Base-by-base conservation (phyloP, 2,113 vertebrate species). In the Anolis carolinensis region DNA sequence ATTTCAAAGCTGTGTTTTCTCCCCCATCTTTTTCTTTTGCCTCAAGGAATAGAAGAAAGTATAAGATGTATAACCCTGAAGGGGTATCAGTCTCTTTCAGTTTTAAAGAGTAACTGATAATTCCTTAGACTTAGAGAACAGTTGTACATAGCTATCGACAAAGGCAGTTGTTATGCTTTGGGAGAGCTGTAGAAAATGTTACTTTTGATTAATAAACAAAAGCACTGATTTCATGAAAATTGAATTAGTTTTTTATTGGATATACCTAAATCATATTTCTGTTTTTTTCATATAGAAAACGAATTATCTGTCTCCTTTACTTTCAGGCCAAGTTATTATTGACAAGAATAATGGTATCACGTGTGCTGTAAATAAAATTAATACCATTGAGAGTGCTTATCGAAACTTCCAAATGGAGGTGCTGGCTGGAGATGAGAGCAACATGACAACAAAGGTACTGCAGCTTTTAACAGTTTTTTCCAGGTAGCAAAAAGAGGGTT, bases 321-420 rank as follows among this genome's bases (percentile, higher is more conserved):
- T 91, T 86, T 91, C 90, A 99, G 97, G 98, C 59, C 97, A 99
- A 93, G 98, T 99, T 88, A 97, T 99, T 92, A 97, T 99, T 86
- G 98, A 98, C 95, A 99, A 99, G 96, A 99, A 98, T 91, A 98
- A 98, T 0, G 98, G 98, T n/a, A 90, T 99, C 76, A 98, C 97
- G 65, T 98, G 97, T 80, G 98, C 97, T 86, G 98, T 99, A 90
- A 99, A 99, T 91, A 99, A 99, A 96, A 98, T 92, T 78, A 99
- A 83, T 92, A 97, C 93, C 16, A 99, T 99, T 2, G 97, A 99
- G 89, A 97, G 95, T 80, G 98, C 97, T 0, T 99, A 98, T 93
- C 96, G 98, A 79, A 98, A 98, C 94, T 99, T 99, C 90, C 96
- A 98, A 91, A 99, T 99, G 98, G 98, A 99, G 93, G 94, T 99